Base-by-base conservation (phyloP, 2,888 invertebrate genomes). In the Anoplius nigerrimus region DNA sequence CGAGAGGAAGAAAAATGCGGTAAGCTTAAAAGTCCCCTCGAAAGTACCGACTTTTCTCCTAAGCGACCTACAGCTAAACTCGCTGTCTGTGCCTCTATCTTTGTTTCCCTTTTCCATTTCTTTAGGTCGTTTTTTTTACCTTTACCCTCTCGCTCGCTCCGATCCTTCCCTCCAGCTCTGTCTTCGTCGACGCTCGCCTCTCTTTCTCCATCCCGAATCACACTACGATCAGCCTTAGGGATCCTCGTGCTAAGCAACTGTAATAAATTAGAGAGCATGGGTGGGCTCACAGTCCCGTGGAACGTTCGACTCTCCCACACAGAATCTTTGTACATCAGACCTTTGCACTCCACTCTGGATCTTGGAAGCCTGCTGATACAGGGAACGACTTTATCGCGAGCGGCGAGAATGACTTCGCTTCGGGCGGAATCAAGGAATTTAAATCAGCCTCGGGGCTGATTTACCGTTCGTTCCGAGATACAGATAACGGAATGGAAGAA, bases 191-290 rank as follows among this genome's bases (percentile, higher is more conserved):
- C 8, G 11, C 11, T 34, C 11, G 4, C 18, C 2, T 48, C 48
- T 16, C 16, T 48, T 8, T 48, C 48, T 48, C 48, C 18, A 16
- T 11, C 48, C n/a, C 48, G 11, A 34, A 34, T 34, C 34, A 34
- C 8, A 16, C 34, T 27, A 51, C 53, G 43, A 64, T 66, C 66
- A n/a, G 42, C 59, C 62, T 54, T 34, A 48, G 57, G 65, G 46
- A 72, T 68, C 66, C 63, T 75, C 75, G 65, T 68, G 68, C 67
- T 67, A 68, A 68, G 68, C 62, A 69, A 68, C 63, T 55, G 18
- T 66, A 69, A 79, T 79, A 79, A 79, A 79, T 79, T 77, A 73
- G 69, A 75, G 67, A 46, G 63, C 73, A 74, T 66, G 77, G 79
- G 79, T 79, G 79, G 79, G 57, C 71, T 34, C 55, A 13, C 27